Percentiles rank a stretch among this genome's conserved stretches.
These are phyloP conservation scores for Drosophila borborema DNA, from an alignment of 2,888 invertebrate species.

Conservation along the genomic window DNA sequence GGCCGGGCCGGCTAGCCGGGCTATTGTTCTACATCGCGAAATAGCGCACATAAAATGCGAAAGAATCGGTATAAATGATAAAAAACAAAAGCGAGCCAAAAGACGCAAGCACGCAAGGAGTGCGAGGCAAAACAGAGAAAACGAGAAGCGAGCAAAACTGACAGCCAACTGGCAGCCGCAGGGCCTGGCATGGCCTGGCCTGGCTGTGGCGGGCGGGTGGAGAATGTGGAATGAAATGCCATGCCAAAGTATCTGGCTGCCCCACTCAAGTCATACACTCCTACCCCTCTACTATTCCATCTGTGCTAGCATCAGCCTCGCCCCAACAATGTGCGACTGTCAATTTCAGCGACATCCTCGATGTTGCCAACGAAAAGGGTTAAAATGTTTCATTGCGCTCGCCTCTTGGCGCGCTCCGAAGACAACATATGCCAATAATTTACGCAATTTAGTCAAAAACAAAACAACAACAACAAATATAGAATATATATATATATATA, in stretches of 20 bases:
- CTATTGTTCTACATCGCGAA: conserved; percentile 79
- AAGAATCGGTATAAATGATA: conserved; percentile 77
- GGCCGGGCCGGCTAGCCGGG: conserved; percentile 34
- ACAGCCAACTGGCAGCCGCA: conserved; percentile 72
- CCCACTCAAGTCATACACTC: not conserved
- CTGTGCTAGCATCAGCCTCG: conserved; percentile 28
- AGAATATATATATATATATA: not conserved
- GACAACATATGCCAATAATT: conserved; percentile 80
- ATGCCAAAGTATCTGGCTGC: conserved; percentile 52
- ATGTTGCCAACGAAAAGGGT: conserved; percentile 68
- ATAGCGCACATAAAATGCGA: conserved; percentile 79
- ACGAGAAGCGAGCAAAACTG: conserved; percentile 62
- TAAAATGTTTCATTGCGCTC: conserved; percentile 78
- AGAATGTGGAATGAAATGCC: conserved; percentile 63
- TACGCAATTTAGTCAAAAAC: conserved; percentile 74
- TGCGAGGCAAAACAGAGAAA: conserved; percentile 14
- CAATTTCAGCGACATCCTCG: conserved; percentile 72
- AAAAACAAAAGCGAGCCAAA: conserved; percentile 38
- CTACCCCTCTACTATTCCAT: not conserved
- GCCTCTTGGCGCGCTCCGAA: conserved; percentile 51
- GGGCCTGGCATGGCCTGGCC: conserved; percentile 19
- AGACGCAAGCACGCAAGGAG: conserved; percentile 30
- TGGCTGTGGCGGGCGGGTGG: conserved; percentile 7
- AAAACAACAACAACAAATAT: conserved; percentile 16
- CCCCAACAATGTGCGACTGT: conserved; percentile 71